Base-by-base conservation (phyloP, 23 tunicate genomes). In the Styela plicata region DNA sequence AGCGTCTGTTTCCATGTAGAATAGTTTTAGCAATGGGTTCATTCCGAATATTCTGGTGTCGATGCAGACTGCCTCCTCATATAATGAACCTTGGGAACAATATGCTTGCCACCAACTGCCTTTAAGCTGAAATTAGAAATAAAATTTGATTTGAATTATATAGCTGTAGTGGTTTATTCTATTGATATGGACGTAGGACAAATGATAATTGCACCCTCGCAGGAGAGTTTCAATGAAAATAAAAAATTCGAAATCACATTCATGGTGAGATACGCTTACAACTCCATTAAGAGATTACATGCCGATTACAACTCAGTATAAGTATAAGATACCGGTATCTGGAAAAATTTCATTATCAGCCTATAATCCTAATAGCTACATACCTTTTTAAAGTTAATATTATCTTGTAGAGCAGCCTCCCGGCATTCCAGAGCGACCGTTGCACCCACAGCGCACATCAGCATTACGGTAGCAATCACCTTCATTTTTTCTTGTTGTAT, bases 31-130 rank as follows among this genome's bases (percentile, higher is more conserved):
- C 22, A 0, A 0, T 67, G n/a, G 13, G 31, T 67, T 29, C n/a
- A 67, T 29, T 27, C 2, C 31, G 71, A 25, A 67, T 18, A 67
- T 22, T 27, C 71, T 22, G 31, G 31, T 67, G 71, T 67, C 31
- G 17, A 27, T 13, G 71, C 71, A 67, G 16, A 16, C 17, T 67
- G 31, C 71, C 16, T 27, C 31, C 16, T 22, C 71, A 25, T 25
- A 29, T 17, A 67, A 0, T 0, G 71, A 25, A 29, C 71, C 71
- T 27, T 22, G n/a, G 13, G 71, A 67, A 24, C 24, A 29, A 29
- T 67, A 67, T 67, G 71, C 71, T 67, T 67, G 71, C 71, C 71
- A 67, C 71, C 71, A 67, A 16, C 24, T 17, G 0, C 71, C 71
- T 13, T 17, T 22, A 67, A 67, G 7, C 57, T 44, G 13, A 44